Conservation (phyloP, 1,140 invertebrate species). For the Psix sp. region DNA sequence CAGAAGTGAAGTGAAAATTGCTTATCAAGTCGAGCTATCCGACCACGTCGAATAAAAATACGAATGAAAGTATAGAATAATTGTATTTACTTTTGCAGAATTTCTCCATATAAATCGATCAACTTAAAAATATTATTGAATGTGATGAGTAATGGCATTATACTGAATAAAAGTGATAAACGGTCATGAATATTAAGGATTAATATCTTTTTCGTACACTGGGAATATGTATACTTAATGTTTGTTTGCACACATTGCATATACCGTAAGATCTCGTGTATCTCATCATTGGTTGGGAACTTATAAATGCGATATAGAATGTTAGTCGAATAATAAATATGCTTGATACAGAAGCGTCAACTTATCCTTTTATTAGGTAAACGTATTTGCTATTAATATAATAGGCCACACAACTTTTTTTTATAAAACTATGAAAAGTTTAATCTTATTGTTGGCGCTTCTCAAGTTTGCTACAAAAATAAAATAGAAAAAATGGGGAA, state of each 20-base stretch:
- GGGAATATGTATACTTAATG: slow-evolving; percentile 48
- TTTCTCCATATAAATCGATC: slow-evolving; percentile 66
- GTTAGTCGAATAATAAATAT: slow-evolving; percentile 41
- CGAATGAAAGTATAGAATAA: slow-evolving; percentile 63
- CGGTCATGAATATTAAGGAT: slow-evolving; percentile 48
- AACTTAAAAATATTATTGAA: slow-evolving; percentile 68
- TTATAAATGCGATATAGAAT: slow-evolving; percentile 59
- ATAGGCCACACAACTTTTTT: slow-evolving; percentile 44
- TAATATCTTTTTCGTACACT: slow-evolving; percentile 46
- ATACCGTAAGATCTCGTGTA: slow-evolving; percentile 11
- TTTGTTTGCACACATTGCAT: slow-evolving; percentile 21
- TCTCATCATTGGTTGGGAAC: slow-evolving; percentile 12
- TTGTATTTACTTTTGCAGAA: slow-evolving; percentile 66
- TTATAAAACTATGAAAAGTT: slow-evolving; percentile 18
- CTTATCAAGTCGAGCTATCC: neutral
- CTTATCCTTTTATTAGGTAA: slow-evolving; percentile 38
- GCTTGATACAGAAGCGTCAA: slow-evolving; percentile 43
- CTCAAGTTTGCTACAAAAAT: neutral
- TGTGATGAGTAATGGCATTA: slow-evolving; percentile 61
- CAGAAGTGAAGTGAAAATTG: neutral
- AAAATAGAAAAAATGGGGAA: slow-evolving; percentile 5
- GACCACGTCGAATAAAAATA: slow-evolving; percentile 35
- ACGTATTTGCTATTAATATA: slow-evolving; percentile 61
- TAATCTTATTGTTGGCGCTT: slow-evolving; percentile 2
- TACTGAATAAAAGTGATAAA: slow-evolving; percentile 41